These are phyloP conservation scores for Ispidina lecontei DNA, from an alignment of 2,797 vertebrate genomes.

Conservation along the genomic window DNA sequence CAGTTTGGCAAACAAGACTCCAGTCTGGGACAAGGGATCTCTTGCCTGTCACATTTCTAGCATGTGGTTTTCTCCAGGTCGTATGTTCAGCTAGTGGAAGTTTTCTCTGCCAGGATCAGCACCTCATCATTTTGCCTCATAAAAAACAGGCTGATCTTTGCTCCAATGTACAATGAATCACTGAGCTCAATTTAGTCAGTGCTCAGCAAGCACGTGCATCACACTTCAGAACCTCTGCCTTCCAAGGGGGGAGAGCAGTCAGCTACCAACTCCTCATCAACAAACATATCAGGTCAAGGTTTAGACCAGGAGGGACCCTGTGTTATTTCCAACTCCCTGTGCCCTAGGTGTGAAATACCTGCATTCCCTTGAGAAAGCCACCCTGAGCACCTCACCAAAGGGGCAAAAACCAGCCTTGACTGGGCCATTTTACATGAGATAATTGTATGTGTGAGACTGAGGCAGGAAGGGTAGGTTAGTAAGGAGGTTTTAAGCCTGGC, in stretches of 20 bases:
- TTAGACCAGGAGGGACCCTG: neutral
- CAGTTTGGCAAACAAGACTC: neutral
- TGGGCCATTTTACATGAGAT: neutral
- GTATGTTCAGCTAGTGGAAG: neutral
- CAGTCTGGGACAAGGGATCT: neutral
- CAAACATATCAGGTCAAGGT: neutral
- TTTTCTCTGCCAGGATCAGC: neutral
- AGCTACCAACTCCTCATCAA: neutral
- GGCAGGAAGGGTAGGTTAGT: neutral
- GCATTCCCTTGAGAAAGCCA: fast-evolving
- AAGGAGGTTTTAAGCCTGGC: neutral
- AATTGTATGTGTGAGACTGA: fast-evolving
- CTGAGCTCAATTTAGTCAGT: neutral
- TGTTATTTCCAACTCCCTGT: neutral
- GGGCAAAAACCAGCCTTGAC: no score
- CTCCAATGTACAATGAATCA: neutral
- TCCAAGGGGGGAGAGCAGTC: neutral
- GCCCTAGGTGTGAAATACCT: neutral
- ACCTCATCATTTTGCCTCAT: neutral
- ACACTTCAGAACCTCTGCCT: neutral
- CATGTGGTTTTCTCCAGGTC: neutral
- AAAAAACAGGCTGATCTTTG: neutral
- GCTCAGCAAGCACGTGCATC: neutral
- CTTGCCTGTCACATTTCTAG: neutral
- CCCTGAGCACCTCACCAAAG: neutral